Evolutionary conservation across 2,797 vertebrate genomes (phyloP).

Genomic region (Prunella strophiata): DNA sequence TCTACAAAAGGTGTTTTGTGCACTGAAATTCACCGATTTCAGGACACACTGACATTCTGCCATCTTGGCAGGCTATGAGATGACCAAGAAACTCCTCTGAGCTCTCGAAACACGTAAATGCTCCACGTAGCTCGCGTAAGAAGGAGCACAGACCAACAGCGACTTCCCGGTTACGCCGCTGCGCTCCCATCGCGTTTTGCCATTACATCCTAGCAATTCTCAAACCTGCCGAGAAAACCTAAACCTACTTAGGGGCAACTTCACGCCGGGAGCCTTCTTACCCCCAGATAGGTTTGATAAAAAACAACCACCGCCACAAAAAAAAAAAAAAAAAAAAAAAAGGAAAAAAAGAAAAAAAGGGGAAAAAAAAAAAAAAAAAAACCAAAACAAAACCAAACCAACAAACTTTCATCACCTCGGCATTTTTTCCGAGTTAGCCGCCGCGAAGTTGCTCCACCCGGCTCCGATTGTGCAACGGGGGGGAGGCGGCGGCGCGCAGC

Average conservation of each 20-base stretch:
- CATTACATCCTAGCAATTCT: not conserved
- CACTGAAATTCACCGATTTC: not conserved
- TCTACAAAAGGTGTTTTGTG: not conserved
- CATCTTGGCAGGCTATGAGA: slow-evolving; percentile 25
- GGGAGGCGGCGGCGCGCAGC: slow-evolving; percentile 31
- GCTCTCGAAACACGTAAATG: slow-evolving; percentile 6
- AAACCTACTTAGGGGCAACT: not conserved
- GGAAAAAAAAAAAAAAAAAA: no score
- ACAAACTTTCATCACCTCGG: slow-evolving; percentile 59
- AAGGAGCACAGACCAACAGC: slow-evolving; percentile 17
- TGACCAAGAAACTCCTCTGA: slow-evolving; percentile 43
- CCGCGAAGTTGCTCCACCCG: slow-evolving; percentile 77
- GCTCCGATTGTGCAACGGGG: slow-evolving; percentile 75
- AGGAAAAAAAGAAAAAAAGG: no score
- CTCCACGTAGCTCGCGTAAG: slow-evolving; percentile 30
- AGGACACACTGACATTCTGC: slow-evolving; percentile 18
- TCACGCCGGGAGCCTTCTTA: not conserved
- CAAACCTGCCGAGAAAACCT: not conserved
- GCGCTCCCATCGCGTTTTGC: not conserved
- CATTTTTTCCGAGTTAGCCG: slow-evolving; percentile 76
- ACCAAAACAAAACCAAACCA: not conserved
- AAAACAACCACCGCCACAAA: not conserved
- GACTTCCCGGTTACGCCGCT: slow-evolving; percentile 29
- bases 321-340: no score
- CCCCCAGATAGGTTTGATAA: not conserved